These are phyloP conservation scores for Alloscopus bannaensis DNA, from an alignment of 2,888 invertebrate genomes.

Conservation along the genomic window DNA sequence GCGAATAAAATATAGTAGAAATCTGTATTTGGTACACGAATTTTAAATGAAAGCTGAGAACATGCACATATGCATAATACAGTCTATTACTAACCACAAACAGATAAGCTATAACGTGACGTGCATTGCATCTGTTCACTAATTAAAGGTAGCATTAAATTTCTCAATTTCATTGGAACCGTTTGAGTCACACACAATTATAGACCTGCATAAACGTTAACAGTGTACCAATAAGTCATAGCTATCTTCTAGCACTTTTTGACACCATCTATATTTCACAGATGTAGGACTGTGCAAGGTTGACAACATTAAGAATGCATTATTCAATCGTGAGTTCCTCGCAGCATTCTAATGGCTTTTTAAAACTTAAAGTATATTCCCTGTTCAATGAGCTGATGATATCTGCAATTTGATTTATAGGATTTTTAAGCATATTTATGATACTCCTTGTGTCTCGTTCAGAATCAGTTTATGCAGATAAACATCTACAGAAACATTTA, in stretches of 20 bases:
- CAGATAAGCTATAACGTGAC: no score
- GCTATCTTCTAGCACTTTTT: not conserved
- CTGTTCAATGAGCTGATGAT: conserved; percentile 17
- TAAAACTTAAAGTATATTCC: not conserved
- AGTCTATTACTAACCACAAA: no score
- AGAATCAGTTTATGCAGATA: not conserved
- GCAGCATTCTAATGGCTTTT: no score
- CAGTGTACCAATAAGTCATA: not conserved
- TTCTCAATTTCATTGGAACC: no score
- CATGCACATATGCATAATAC: no score
- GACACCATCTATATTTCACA: not conserved
- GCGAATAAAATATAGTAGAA: no score
- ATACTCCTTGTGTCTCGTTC: conserved; percentile 17
- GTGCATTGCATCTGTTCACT: no score
- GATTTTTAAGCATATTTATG: conserved; percentile 25
- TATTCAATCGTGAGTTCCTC: no score
- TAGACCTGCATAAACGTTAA: not conserved
- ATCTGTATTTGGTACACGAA: no score
- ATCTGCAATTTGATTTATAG: conserved; percentile 39
- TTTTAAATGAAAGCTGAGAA: no score
- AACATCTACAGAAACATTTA: not conserved
- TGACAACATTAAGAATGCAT: not conserved
- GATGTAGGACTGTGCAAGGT: not conserved
- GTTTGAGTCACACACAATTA: no score
- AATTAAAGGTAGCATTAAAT: no score